phyloP scores from a whole-genome alignment of 2,888 invertebrate genomes.

The Calameuta pallipes region DNA sequence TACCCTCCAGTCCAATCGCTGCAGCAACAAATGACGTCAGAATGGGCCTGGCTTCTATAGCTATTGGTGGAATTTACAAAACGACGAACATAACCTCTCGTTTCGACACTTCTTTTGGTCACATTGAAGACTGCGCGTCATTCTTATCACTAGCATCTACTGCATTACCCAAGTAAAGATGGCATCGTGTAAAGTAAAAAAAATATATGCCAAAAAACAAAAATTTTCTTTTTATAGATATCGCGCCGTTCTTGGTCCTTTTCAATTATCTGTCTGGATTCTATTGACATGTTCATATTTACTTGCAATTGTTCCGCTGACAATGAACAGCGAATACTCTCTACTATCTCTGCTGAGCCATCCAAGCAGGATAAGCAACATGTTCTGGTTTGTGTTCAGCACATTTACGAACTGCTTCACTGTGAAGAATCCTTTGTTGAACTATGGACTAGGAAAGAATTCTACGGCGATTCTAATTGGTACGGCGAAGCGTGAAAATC shows the following conservation, averaged over 20 bases:
- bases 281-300: slow-evolving; percentile 78
- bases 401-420: slow-evolving; percentile 87
- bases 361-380: slow-evolving; percentile 81
- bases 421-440: slow-evolving; percentile 67
- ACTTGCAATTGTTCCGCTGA: slow-evolving; percentile 79
- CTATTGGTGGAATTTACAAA: slow-evolving; percentile 78
- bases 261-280: slow-evolving; percentile 85
- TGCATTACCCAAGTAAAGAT: slow-evolving; percentile 76
- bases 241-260: slow-evolving; percentile 85
- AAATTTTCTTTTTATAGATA: slow-evolving; percentile 68
- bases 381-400: slow-evolving; percentile 90
- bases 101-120: slow-evolving; percentile 74
- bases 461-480: slow-evolving; percentile 81
- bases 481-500: slow-evolving; percentile 46
- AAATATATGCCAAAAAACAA: neutral
- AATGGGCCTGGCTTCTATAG: slow-evolving; percentile 73
- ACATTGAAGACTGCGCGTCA: slow-evolving; percentile 81
- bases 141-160: slow-evolving; percentile 83
- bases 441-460: slow-evolving; percentile 73
- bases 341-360: slow-evolving; percentile 76
- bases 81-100: slow-evolving; percentile 68
- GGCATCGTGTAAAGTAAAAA: neutral
- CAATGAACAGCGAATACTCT: slow-evolving; percentile 77
- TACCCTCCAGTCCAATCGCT: slow-evolving; percentile 70
- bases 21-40: slow-evolving; percentile 72